Percentiles rank a stretch among this genome's conserved stretches.
Evolutionary conservation across 2,888 invertebrate genomes (phyloP).

Genomic region (Kuschelorhynchus macadamiae): DNA sequence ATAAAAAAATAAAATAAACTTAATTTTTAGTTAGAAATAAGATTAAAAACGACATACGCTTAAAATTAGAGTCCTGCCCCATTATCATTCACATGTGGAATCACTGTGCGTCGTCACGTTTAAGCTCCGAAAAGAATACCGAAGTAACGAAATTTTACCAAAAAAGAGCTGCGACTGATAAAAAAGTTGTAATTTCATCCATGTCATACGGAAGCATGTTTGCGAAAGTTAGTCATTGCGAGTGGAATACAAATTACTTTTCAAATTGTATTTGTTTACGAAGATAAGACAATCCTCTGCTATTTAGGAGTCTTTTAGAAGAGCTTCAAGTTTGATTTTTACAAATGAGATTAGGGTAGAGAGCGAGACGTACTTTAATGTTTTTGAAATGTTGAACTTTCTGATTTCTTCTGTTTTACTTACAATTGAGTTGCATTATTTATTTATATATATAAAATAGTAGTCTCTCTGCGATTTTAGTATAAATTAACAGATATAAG

Average conservation of each 20-base stretch:
- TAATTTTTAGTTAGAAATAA: no score
- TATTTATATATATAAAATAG: neutral
- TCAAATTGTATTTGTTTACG: constrained; percentile 43
- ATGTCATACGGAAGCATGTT: constrained; percentile 30
- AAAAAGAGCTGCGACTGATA: constrained; percentile 29
- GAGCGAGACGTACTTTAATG: no score
- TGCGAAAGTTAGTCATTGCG: constrained; percentile 20
- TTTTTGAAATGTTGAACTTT: no score
- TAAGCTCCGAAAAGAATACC: constrained; percentile 19
- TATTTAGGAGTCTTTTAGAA: constrained; percentile 19
- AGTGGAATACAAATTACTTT: constrained; percentile 40
- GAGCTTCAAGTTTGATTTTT: constrained; percentile 29
- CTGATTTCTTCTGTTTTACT: no score
- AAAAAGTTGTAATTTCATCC: constrained; percentile 47
- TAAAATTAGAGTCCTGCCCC: no score
- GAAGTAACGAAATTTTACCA: constrained; percentile 32
- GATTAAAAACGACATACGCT: no score
- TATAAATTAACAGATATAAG: no score
- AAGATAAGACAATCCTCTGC: constrained; percentile 29
- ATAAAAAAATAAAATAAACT: no score
- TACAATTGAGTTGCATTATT: neutral
- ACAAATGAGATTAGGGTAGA: neutral
- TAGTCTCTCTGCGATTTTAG: no score
- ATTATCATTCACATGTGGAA: no score
- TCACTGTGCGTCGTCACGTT: no score